These are phyloP conservation scores for Drosophila kohkoa DNA, from an alignment of 1,140 invertebrate genomes.

Conservation along the genomic window DNA sequence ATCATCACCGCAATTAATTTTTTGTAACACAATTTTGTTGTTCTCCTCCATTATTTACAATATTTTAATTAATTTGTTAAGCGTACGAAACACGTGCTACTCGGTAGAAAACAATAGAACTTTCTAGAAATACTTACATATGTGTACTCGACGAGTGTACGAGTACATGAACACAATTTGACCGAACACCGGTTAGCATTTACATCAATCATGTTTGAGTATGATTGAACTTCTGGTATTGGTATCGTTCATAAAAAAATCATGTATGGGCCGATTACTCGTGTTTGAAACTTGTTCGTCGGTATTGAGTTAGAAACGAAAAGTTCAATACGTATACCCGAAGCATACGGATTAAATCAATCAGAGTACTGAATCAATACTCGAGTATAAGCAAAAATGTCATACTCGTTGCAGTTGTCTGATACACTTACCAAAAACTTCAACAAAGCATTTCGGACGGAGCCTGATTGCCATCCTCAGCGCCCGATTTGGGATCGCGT, in stretches of 20 bases:
- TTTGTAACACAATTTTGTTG: no score
- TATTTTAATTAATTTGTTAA: no score
- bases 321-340: not conserved
- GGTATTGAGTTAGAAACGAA: not conserved
- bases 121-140: no score
- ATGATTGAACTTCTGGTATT: not conserved
- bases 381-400: slow-evolving; percentile 1
- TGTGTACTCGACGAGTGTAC: no score
- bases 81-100: no score
- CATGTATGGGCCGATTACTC: not conserved
- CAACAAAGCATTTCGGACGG: no score
- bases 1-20: no score
- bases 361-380: not conserved
- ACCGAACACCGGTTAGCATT: not conserved
- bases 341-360: not conserved
- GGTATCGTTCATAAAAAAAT: not conserved
- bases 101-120: no score
- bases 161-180: no score
- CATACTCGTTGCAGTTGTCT: not conserved
- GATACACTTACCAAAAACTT: not conserved
- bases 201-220: not conserved
- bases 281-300: slow-evolving; percentile 6
- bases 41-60: no score
- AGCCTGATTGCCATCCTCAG: no score
- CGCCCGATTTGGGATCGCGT: no score